These are phyloP conservation scores for Antitype chi DNA, from an alignment of 2,888 invertebrate genomes.

Conservation along the genomic window DNA sequence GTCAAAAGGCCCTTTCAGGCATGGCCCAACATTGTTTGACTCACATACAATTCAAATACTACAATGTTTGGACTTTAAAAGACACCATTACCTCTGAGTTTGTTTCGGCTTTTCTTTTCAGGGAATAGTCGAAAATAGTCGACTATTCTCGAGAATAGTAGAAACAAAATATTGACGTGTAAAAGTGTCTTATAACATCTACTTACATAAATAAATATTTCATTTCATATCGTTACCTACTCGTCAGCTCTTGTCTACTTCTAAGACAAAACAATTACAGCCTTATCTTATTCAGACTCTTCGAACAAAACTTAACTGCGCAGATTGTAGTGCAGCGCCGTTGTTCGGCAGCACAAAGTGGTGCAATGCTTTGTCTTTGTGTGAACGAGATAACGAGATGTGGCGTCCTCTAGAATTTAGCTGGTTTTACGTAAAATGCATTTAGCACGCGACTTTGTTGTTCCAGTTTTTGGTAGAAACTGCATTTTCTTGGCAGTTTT, in stretches of 20 bases:
- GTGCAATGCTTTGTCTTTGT: conserved; percentile 55
- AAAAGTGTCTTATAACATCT: no score
- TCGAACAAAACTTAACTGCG: conserved; percentile 23
- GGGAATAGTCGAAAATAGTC: no score
- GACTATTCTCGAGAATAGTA: no score
- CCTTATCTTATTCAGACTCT: conserved; percentile 41
- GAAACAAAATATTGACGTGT: no score
- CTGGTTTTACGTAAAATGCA: conserved; percentile 35
- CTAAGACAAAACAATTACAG: background rate
- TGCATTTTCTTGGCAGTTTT: background rate
- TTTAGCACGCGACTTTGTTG: conserved; percentile 20
- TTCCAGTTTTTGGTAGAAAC: conserved; percentile 6
- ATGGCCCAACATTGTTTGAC: no score
- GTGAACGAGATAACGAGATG: conserved; percentile 58
- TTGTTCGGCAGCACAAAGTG: conserved; percentile 47
- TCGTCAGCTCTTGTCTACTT: background rate
- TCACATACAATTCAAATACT: no score
- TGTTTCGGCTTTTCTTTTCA: no score
- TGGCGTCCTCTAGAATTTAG: conserved; percentile 23
- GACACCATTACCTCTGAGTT: no score
- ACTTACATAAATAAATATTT: no score
- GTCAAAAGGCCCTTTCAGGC: no score
- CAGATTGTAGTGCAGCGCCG: conserved; percentile 40
- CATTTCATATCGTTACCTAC: background rate
- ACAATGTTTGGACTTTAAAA: no score